Evolutionary conservation across 2,113 vertebrate species (phyloP).

Genomic region (Thinocorus orbignyianus): DNA sequence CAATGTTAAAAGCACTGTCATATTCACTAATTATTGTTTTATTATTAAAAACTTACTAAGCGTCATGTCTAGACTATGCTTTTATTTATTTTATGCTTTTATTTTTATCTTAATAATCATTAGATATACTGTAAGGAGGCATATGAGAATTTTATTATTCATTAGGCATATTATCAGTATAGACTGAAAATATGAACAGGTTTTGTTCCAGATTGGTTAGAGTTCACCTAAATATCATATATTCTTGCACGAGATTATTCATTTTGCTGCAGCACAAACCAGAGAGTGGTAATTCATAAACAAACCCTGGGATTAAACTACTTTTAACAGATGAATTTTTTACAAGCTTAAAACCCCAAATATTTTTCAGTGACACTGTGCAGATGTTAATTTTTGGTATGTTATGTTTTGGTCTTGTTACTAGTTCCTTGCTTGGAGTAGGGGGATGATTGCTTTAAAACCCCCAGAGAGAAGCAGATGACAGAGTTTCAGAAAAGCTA

Average conservation of each 20-base stretch:
- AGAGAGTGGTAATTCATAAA: background rate
- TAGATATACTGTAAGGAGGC: background rate
- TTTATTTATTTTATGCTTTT: background rate
- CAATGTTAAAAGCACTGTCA: background rate
- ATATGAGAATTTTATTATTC: background rate
- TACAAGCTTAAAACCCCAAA: background rate
- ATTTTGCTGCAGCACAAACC: background rate
- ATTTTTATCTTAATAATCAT: background rate
- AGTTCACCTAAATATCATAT: background rate
- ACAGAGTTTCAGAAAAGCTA: constrained; percentile 6
- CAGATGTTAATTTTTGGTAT: background rate
- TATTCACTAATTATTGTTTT: background rate
- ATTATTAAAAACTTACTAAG: background rate
- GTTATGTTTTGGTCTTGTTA: background rate
- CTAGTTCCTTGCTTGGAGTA: background rate
- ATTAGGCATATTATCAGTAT: background rate
- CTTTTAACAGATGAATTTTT: background rate
- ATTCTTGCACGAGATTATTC: background rate
- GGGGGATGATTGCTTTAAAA: constrained; percentile 7
- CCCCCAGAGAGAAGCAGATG: constrained; percentile 4
- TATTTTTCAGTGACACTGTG: background rate
- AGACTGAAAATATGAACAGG: background rate
- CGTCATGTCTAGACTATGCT: background rate
- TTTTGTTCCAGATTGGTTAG: background rate
- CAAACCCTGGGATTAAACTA: background rate